Evolutionary conservation across 2,888 invertebrate genomes (phyloP), one percentile per base, ranked within the genome.

Genomic region (Eustalomyia histrio): DNA sequence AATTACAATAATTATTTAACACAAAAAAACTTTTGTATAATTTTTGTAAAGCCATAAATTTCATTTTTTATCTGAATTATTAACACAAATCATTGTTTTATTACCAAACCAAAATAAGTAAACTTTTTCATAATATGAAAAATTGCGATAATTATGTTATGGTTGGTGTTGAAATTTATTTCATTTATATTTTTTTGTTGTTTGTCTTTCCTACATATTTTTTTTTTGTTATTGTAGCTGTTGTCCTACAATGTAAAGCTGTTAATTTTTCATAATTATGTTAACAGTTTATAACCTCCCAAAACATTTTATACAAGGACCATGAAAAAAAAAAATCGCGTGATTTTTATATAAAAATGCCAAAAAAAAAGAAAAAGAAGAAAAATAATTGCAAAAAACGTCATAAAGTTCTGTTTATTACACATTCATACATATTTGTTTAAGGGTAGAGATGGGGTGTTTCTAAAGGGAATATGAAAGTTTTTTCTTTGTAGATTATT

Each of bases 201-300:
- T 64, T 52, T 35, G 29, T 29, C 7, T 24, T 79, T 61, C 21
- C 21, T 21, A 67, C n/a, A 52, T 47, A 39, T 7, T 24, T 60
- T 33, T 35, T 43, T 47, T 60, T 35, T 33, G 18, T 7, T 24
- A 5, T 43, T 72, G 33, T 35, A n/a, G n/a, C n/a, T 50, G 18
- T 29, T 53, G 9, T 18, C 17, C 10, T 61, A 68, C 67, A 80
- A 73, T 74, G 74, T 58, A 69, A 83, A 76, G 76, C 82, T 82
- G 79, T 74, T 82, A 82, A 83, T 83, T 76, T 80, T 79, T 82
- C 73, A 82, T 80, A 83, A 82, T 82, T 80, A 80, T 82, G 79
- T 75, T 76, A 76, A 79, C 80, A 80, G 80, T 76, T 80, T 76
- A 80, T 76, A 73, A 55, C 68, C 55, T 65, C 58, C 52, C 53